Conservation (phyloP, 2,113 vertebrate genomes). For the Rhea pennata region DNA sequence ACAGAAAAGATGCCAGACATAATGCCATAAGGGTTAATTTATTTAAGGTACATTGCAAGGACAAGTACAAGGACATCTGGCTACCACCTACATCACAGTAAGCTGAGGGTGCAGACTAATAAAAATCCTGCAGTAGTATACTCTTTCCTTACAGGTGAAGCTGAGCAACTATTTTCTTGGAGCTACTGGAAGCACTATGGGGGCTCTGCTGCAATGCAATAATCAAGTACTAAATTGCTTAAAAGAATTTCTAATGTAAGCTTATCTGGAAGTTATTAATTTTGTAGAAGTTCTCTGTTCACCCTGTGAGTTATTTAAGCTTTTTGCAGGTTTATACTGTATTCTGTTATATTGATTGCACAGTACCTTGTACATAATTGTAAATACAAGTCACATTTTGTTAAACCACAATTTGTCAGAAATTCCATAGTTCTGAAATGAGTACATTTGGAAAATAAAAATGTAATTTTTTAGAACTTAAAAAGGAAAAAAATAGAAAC, state of each 20-base stretch:
- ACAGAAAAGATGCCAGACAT: not conserved
- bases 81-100: not conserved
- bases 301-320: not conserved
- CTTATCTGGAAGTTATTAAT: not conserved
- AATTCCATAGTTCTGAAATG: not conserved
- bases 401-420: not conserved
- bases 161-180: not conserved
- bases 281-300: not conserved
- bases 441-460: not conserved
- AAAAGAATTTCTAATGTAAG: not conserved
- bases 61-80: slow-evolving; percentile 24
- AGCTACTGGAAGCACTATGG: not conserved
- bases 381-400: not conserved
- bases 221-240: not conserved
- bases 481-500: not conserved
- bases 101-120: not conserved
- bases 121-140: not conserved
- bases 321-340: not conserved
- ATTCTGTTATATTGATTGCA: not conserved
- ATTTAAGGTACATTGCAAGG: not conserved
- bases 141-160: not conserved
- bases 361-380: not conserved
- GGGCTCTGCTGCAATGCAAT: slow-evolving; percentile 13
- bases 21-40: not conserved
- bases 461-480: not conserved